These are phyloP conservation scores for Semaprochilodus insignis DNA, from an alignment of 2,797 vertebrate species.

Conservation along the genomic window DNA sequence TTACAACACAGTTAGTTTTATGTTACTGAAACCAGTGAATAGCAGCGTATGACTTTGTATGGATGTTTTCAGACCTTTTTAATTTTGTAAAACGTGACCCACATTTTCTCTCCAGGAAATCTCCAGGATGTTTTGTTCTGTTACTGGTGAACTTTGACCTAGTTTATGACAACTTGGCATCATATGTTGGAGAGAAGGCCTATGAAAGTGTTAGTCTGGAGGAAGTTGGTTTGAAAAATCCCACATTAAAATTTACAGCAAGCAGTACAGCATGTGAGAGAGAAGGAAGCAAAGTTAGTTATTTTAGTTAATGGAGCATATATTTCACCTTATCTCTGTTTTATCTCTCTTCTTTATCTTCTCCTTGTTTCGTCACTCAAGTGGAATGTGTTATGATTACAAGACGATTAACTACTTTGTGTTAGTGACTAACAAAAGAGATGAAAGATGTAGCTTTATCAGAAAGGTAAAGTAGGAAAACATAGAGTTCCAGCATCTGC, in stretches of 20 bases:
- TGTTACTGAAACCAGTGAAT: no score
- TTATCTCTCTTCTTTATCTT: background rate
- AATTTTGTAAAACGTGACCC: no score
- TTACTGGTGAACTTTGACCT: conserved; percentile 7
- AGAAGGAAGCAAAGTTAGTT: background rate
- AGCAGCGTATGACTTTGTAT: no score
- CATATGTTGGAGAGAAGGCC: background rate
- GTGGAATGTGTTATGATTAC: background rate
- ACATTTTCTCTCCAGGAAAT: no score
- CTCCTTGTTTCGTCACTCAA: background rate
- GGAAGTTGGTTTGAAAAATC: background rate
- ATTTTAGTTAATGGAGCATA: background rate
- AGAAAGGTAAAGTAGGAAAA: background rate
- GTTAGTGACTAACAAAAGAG: background rate
- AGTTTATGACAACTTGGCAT: background rate
- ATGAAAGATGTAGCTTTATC: background rate
- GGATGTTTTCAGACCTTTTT: no score
- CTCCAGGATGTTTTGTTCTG: background rate
- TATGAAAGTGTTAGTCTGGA: background rate
- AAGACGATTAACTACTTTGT: no score
- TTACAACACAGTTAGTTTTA: no score
- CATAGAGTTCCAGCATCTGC: background rate
- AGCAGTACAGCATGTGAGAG: background rate
- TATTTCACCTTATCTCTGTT: background rate
- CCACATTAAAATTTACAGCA: background rate